These are phyloP conservation scores for Geotrypetes seraphini DNA, from an alignment of 2,797 vertebrate genomes.

Conservation along the genomic window DNA sequence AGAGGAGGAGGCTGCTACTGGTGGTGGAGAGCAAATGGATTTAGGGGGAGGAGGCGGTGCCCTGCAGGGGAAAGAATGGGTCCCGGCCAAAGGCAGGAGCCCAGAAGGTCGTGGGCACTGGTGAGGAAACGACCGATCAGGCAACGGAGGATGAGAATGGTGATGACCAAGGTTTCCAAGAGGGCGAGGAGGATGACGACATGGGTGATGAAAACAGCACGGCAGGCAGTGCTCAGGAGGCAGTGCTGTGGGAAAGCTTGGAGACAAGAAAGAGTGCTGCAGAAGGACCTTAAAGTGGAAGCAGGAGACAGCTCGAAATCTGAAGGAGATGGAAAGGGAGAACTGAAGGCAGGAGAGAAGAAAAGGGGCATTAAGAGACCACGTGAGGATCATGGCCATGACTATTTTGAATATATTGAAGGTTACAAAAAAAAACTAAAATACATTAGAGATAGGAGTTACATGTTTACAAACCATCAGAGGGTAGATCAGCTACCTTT, in stretches of 20 bases:
- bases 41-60: slow-evolving; percentile 36
- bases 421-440: too few relatives aligned
- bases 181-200: slow-evolving; percentile 62
- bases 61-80: slow-evolving; percentile 42
- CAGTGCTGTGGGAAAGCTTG: not conserved
- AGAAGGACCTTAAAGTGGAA: too few relatives aligned
- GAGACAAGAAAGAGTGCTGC: not conserved
- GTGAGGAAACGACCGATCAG: slow-evolving; percentile 52
- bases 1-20: slow-evolving; percentile 32
- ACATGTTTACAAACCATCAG: too few relatives aligned
- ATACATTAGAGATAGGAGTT: slow-evolving; percentile 98
- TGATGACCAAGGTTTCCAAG: slow-evolving; percentile 61
- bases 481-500: too few relatives aligned
- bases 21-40: slow-evolving; percentile 33
- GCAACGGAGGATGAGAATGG: slow-evolving; percentile 48
- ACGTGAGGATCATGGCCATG: slow-evolving; percentile 96
- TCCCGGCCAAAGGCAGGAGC: slow-evolving; percentile 55
- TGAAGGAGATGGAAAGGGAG: slow-evolving; percentile 88
- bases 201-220: slow-evolving; percentile 67
- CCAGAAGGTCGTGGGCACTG: slow-evolving; percentile 42
- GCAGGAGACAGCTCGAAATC: too few relatives aligned
- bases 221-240: slow-evolving; percentile 19
- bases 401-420: slow-evolving; percentile 98
- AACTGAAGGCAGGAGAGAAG: slow-evolving; percentile 95
- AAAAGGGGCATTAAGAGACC: slow-evolving; percentile 98